Evolutionary conservation across 2,113 vertebrate genomes (phyloP), one percentile per base, ranked within the genome.

Genomic region (Strigops habroptila): DNA sequence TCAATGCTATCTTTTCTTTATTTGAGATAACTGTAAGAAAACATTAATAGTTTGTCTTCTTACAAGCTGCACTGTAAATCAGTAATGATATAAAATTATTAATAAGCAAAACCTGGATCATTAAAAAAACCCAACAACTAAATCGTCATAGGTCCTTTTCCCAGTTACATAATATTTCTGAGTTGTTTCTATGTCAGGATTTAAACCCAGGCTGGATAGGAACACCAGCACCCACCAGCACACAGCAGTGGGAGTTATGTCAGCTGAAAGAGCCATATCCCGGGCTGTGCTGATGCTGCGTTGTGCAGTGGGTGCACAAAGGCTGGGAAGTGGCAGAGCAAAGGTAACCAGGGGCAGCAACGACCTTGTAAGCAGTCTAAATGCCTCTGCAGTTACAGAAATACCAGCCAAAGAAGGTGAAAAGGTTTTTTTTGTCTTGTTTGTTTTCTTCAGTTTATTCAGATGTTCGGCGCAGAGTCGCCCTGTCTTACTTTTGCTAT

Each of bases 1-100:
- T 76, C 82, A 76, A 19, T 67, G 60, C 73, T 75, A 82, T 95
- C 63, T 86, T 95, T 76, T 68, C 48, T 97, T 93, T 91, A 46
- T 88, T 18, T 30, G 76, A 69, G 59, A 67, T 88, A 93, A 74
- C 41, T 76, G 55, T 82, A 69, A 83, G 76, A 86, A 71, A 91
- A 16, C 51, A 52, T 28, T 46, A 88, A 79, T 18, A 67, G 41
- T 90, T 74, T 35, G 59, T 63, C 16, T 19, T 51, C 60, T 53
- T 82, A 28, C 9, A 57, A 51, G 41, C 67, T 51, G 55, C 69
- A 49, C 25, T 44, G 46, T 27, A 30, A 21, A 59, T 64, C 77
- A 86, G 24, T 48, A 55, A 16, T 1, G 3, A 65, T 31, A 39
- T 6, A 30, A 46, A 85, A 85, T 65, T 49, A 86, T 84, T 86